A percentile compares a stretch with the other conserved stretches of the same genome.
Conservation (phyloP, 2,888 invertebrate species). For the Epistrophe grossulariae region DNA sequence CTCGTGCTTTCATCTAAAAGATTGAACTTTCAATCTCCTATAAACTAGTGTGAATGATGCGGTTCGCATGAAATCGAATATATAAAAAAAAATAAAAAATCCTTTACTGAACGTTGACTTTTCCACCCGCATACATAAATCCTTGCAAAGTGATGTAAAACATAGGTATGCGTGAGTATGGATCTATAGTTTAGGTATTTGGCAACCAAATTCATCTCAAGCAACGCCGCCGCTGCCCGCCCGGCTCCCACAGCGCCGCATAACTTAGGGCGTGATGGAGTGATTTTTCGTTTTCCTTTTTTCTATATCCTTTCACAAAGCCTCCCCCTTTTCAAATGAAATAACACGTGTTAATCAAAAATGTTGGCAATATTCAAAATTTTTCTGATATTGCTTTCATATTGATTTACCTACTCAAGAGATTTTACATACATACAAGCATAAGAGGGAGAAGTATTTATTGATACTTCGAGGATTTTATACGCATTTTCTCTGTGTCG, state of each 20-base stretch:
- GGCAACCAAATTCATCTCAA: constrained; percentile 28
- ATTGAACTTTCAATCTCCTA: constrained; percentile 69
- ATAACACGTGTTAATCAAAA: constrained; percentile 75
- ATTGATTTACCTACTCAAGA: constrained; percentile 57
- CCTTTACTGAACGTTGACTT: constrained; percentile 15
- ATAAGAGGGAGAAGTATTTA: neutral
- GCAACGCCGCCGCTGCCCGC: neutral
- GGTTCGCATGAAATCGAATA: constrained; percentile 38
- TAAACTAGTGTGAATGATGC: constrained; percentile 57
- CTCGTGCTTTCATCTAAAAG: constrained; percentile 55
- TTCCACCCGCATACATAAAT: neutral
- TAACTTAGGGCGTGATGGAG: neutral
- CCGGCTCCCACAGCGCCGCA: too few relatives aligned
- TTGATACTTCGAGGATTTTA: constrained; percentile 21
- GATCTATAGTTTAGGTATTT: neutral
- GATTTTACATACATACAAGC: constrained; percentile 20
- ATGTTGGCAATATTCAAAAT: constrained; percentile 55
- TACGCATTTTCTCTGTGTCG: neutral
- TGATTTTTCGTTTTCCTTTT: constrained; percentile 23
- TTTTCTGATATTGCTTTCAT: constrained; percentile 63
- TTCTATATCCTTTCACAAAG: too few relatives aligned
- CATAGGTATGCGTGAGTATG: neutral
- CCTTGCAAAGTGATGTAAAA: constrained; percentile 1
- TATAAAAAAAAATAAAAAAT: constrained; percentile 20
- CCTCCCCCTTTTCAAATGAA: neutral